phyloP scores from a whole-genome alignment of 2,888 invertebrate species.

The Ennomos fuscantarius region DNA sequence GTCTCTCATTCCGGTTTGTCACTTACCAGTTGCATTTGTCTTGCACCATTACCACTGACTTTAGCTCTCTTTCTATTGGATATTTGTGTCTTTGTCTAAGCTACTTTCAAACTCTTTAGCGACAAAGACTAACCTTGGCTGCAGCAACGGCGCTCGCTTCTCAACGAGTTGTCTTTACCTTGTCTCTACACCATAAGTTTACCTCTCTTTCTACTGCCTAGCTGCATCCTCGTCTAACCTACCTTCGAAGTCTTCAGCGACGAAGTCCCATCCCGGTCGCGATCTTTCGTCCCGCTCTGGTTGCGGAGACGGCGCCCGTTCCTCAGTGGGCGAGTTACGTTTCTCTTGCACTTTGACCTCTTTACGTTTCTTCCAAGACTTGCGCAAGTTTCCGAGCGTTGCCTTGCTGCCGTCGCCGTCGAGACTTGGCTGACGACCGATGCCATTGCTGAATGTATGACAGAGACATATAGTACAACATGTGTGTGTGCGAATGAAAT shows the following conservation, averaged over 20 bases:
- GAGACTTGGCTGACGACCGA: conserved; percentile 65
- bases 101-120: conserved; percentile 90
- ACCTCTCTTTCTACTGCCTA: no score
- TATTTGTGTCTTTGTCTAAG: neutral
- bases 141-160: no score
- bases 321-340: conserved; percentile 73
- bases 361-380: conserved; percentile 82
- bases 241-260: conserved; percentile 92
- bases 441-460: conserved; percentile 61
- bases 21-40: no score
- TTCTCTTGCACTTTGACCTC: conserved; percentile 70
- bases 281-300: conserved; percentile 63
- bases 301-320: conserved; percentile 65
- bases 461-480: no score
- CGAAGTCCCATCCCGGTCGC: conserved; percentile 88
- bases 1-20: no score
- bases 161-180: no score
- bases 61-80: no score
- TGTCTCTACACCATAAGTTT: no score
- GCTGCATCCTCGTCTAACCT: conserved; percentile 5
- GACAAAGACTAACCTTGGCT: no score
- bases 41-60: no score
- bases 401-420: conserved; percentile 72
- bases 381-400: conserved; percentile 72
- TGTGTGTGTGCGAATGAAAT: no score